These are phyloP conservation scores for Mallotus villosus DNA, from an alignment of 2,797 vertebrate species.

Conservation along the genomic window DNA sequence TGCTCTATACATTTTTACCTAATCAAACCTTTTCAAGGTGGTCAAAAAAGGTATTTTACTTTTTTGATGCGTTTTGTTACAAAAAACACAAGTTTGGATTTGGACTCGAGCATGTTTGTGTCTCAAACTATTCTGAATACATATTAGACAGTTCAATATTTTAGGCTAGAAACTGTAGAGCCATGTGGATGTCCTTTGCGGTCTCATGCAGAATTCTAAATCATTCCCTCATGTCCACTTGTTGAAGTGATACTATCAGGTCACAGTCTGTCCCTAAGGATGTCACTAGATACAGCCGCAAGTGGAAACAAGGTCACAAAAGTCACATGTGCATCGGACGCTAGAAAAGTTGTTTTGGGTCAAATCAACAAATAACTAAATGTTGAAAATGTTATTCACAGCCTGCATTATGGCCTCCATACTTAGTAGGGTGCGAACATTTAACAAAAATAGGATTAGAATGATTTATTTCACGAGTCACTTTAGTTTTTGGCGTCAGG, in stretches of 20 bases:
- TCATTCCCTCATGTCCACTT: neutral
- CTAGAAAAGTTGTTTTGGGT: neutral
- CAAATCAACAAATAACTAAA: neutral
- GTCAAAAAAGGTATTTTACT: no score
- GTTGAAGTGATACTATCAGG: conserved; percentile 37
- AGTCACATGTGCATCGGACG: neutral
- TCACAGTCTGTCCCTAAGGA: conserved; percentile 53
- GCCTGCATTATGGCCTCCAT: neutral
- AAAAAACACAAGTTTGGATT: no score
- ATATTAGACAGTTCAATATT: neutral
- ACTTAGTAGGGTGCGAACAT: neutral
- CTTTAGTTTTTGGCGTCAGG: conserved; percentile 28
- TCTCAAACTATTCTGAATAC: no score
- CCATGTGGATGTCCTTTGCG: neutral
- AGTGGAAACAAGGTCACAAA: conserved; percentile 55
- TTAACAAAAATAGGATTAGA: neutral
- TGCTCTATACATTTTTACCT: no score
- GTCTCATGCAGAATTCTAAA: neutral
- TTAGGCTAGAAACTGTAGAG: neutral
- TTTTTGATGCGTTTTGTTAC: no score
- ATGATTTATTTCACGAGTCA: neutral
- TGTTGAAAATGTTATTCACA: neutral
- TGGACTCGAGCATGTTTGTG: no score
- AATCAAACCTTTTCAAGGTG: neutral
- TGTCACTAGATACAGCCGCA: conserved; percentile 56